Percentiles rank a stretch among this genome's conserved stretches.
These are phyloP conservation scores for Byasa hedistus DNA, from an alignment of 2,888 invertebrate genomes.

Conservation along the genomic window DNA sequence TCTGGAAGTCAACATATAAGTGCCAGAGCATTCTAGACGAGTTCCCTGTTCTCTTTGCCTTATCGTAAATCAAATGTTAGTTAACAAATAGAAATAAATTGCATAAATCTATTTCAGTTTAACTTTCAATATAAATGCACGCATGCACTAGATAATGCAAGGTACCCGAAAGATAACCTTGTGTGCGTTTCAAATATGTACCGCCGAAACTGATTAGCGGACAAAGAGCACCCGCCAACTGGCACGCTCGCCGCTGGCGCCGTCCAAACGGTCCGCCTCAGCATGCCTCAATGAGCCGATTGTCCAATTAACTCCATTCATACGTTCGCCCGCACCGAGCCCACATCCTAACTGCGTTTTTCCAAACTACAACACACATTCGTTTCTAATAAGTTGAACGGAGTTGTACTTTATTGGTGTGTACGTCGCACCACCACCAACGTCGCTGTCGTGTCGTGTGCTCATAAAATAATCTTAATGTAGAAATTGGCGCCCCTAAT, in stretches of 20 bases:
- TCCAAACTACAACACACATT: conserved; percentile 56
- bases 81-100: no score
- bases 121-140: background rate
- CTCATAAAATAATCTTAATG: conserved; percentile 30
- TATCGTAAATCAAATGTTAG: no score
- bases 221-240: conserved; percentile 60
- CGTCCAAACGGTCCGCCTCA: conserved; percentile 65
- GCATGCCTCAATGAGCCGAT: conserved; percentile 68
- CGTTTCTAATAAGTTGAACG: conserved; percentile 46
- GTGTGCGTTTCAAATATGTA: conserved; percentile 45
- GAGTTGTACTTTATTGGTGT: conserved; percentile 45
- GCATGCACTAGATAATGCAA: conserved; percentile 15
- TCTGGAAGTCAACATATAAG: no score
- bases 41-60: no score
- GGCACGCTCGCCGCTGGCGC: conserved; percentile 56
- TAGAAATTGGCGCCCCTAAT: conserved; percentile 27
- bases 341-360: conserved; percentile 54
- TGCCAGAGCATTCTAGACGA: no score
- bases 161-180: conserved; percentile 30
- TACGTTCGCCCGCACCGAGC: conserved; percentile 56
- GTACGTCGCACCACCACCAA: conserved; percentile 30
- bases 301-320: conserved; percentile 76
- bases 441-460: conserved; percentile 15
- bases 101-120: no score
- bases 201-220: conserved; percentile 59